Evolutionary conservation across 2,888 invertebrate genomes (phyloP), one percentile per base, ranked within the genome.

Genomic region (Aspidapion aeneum): DNA sequence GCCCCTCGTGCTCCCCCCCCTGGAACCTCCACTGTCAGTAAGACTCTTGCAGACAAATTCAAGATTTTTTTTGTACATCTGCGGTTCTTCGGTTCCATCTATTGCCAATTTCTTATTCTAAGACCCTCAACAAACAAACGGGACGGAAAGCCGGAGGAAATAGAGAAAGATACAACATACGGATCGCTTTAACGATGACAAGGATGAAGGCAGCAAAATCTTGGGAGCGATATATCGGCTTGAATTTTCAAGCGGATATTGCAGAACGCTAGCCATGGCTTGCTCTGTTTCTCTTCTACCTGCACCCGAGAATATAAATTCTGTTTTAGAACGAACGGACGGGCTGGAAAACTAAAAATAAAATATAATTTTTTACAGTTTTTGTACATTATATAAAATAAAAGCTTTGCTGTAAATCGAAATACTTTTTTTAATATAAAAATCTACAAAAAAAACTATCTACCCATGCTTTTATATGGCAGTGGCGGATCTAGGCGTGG

Each of bases 61-160:
- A n/a, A n/a, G n/a, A n/a, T n/a, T n/a, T n/a, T n/a, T n/a, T n/a
- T n/a, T n/a, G n/a, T n/a, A n/a, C n/a, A n/a, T n/a, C n/a, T n/a
- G n/a, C n/a, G n/a, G n/a, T n/a, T n/a, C n/a, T n/a, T n/a, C n/a
- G n/a, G n/a, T n/a, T n/a, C n/a, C n/a, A n/a, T n/a, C n/a, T n/a
- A n/a, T n/a, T n/a, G n/a, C n/a, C n/a, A n/a, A n/a, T n/a, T n/a
- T n/a, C n/a, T n/a, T n/a, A n/a, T n/a, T n/a, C n/a, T n/a, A n/a
- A n/a, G n/a, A n/a, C n/a, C n/a, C n/a, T n/a, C n/a, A n/a, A n/a
- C 35, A 74, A 77, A 74, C 75, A 77, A 77, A 75, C 73, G 75
- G 62, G 64, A 68, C 59, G 66, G 72, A 75, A 73, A 64, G 35
- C 52, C 18, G 52, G 52, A 52, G 52, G 19, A 17, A 19, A 52